Conservation (phyloP, 2,797 vertebrate species). For the Kryptopterus vitreolus region DNA sequence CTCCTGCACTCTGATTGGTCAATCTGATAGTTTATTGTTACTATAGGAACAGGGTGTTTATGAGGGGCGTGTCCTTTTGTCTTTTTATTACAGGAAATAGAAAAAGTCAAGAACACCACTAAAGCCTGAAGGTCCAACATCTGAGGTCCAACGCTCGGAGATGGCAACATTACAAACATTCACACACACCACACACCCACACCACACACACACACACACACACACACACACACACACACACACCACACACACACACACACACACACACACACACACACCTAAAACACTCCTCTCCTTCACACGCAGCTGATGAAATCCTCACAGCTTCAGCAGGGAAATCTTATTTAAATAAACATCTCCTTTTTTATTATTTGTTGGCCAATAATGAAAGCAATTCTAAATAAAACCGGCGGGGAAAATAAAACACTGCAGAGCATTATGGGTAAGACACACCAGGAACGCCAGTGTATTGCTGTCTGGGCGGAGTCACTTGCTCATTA, state of each 20-base stretch:
- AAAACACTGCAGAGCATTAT: not conserved
- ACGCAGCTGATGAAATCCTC: not conserved
- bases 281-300: conserved; percentile 7
- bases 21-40: not conserved
- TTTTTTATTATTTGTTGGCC: not conserved
- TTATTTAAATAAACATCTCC: not conserved
- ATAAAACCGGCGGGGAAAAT: not conserved
- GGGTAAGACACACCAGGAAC: not conserved
- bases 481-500: not conserved
- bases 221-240: not conserved
- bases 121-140: conserved; percentile 14
- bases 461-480: not conserved
- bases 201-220: conserved; percentile 1
- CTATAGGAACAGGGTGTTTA: not conserved
- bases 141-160: not conserved
- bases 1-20: not conserved
- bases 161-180: conserved; percentile 22
- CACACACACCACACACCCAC: conserved; percentile 6
- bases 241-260: not conserved
- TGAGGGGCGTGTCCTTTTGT: not conserved
- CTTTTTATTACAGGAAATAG: conserved; percentile 48
- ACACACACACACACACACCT: not conserved
- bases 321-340: not conserved
- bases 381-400: no score
- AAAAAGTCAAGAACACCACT: conserved; percentile 41